These are phyloP conservation scores for Cebidichthys violaceus DNA, from an alignment of 2,113 vertebrate genomes.

Conservation along the genomic window DNA sequence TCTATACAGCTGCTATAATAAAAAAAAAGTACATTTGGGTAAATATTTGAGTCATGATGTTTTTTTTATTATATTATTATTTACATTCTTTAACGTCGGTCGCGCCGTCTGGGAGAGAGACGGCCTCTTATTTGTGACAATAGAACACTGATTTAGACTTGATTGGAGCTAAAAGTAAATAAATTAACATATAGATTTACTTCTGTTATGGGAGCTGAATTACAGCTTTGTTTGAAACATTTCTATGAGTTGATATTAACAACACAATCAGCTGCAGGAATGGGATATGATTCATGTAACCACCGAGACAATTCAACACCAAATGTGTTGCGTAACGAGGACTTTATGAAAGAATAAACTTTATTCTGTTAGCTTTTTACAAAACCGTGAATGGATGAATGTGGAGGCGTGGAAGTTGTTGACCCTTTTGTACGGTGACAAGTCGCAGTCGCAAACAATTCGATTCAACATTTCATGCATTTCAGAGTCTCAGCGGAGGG, in stretches of 20 bases:
- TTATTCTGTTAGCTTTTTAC: conserved; percentile 13
- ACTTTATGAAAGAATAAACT: conserved; percentile 5
- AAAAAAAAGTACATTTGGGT: too few species aligned
- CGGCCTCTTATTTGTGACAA: neutral
- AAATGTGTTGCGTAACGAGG: neutral
- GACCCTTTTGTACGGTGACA: conserved; percentile 12
- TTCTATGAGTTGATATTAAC: neutral
- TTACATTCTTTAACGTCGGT: too few species aligned
- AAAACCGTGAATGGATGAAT: neutral
- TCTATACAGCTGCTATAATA: too few species aligned
- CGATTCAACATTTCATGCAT: conserved; percentile 14
- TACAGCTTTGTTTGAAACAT: neutral
- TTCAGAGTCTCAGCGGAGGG: conserved; percentile 7
- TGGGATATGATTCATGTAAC: neutral
- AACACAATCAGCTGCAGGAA: neutral
- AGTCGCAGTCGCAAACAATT: too few species aligned
- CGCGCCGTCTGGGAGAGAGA: too few species aligned
- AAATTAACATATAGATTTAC: neutral
- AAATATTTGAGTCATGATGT: too few species aligned
- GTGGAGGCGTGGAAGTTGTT: conserved; percentile 5
- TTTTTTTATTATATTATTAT: too few species aligned
- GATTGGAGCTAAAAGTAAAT: neutral
- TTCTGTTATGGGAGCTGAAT: neutral
- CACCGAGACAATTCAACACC: neutral
- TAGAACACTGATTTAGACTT: neutral